These are phyloP conservation scores for Aphidius ervi DNA, from an alignment of 1,140 invertebrate genomes.

Conservation along the genomic window DNA sequence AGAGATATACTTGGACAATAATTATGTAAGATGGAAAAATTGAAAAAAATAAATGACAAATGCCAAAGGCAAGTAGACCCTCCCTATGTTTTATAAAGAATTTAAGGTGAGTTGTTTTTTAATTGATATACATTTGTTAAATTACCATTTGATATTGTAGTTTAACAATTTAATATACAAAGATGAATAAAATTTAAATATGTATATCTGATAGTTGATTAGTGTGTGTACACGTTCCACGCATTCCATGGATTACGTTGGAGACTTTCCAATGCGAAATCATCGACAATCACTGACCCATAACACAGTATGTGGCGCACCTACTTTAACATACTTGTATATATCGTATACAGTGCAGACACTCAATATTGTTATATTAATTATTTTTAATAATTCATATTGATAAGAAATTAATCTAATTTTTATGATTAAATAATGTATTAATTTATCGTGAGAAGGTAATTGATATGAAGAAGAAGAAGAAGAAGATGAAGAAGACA, in stretches of 20 bases:
- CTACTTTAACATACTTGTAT: neutral
- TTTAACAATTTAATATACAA: neutral
- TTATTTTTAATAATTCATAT: too few relatives aligned
- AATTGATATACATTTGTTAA: neutral
- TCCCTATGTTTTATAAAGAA: too few relatives aligned
- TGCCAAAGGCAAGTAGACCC: too few relatives aligned
- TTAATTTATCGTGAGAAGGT: neutral
- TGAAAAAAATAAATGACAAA: neutral
- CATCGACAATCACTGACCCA: constrained; percentile 26
- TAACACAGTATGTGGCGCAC: constrained; percentile 23
- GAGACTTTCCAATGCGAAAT: constrained; percentile 24
- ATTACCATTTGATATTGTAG: too few relatives aligned
- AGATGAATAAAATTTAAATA: neutral
- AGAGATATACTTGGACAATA: neutral
- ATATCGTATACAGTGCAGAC: too few relatives aligned
- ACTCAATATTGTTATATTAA: too few relatives aligned
- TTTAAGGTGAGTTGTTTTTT: too few relatives aligned
- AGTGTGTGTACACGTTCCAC: neutral
- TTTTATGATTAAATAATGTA: too few relatives aligned
- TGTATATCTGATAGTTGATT: neutral
- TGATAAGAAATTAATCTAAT: too few relatives aligned
- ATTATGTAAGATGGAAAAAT: constrained; percentile 10
- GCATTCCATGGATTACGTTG: constrained; percentile 11
- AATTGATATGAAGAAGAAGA: too few relatives aligned
- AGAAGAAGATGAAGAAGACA: too few relatives aligned